Base-by-base conservation (phyloP, 2,113 vertebrate species). In the Apteryx mantelli region DNA sequence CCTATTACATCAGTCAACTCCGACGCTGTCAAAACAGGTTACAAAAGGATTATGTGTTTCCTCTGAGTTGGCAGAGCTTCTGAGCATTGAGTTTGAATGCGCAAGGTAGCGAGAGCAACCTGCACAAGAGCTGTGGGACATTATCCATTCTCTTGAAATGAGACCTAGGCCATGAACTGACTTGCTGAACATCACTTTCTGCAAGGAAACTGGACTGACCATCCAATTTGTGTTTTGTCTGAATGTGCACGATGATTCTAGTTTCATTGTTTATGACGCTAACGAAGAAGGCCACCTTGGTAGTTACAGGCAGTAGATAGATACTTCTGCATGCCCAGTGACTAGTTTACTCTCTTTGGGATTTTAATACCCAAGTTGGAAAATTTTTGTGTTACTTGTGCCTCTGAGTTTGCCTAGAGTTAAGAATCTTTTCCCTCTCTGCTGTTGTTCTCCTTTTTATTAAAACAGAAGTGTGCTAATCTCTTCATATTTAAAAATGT, bases 1-100 rank as follows among this genome's bases (percentile, higher is more conserved):
- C 75, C 79, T 93, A 55, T 90, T 90, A 86, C 65, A 91, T 87
- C 61, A 94, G 77, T 91, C 89, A 92, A 75, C 65, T 82, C 46
- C 75, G 86, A 93, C 7, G 12, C 89, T 95, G 88, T 95, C 91
- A 87, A 93, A 96, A 90, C 89, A 87, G 88, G 73, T 95, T 92
- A 42, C 46, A 88, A 81, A 93, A 93, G 34, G 80, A 92, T 93
- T 95, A 36, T 4, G 20, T 65, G 36, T 89, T 96, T 78, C 91
- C 16, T 91, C 46, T 61, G 61, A 80, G 21, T 70, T 81, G 91
- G 87, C 84, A 74, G 68, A 93, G 78, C 94, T 95, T 91, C 87
- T 93, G 53, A 95, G 34, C 6, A 2, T 63, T 32, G 80, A 95
- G 6, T 15, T 83, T 79, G 50, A 94, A 89, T 61, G 42, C 64